Evolutionary conservation across 2,113 vertebrate species (phyloP), one percentile per base, ranked within the genome.

Genomic region (Chunga burmeisteri): DNA sequence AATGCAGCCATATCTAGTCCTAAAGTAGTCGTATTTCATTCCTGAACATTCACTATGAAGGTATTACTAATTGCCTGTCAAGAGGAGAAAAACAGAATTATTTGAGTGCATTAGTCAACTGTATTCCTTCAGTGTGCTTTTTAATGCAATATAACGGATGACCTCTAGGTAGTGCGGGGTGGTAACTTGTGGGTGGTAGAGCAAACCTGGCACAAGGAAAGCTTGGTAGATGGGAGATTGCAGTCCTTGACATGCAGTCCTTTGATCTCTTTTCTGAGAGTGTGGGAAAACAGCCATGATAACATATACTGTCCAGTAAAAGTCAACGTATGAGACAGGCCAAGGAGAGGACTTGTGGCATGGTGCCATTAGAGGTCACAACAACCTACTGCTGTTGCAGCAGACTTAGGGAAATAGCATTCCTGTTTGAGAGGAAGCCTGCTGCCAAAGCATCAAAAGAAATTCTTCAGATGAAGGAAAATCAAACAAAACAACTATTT

Each of bases 281-380:
- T 75, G 65, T 75, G 61, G 80, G 81, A 84, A 50, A 63, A 86
- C 9, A 81, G 44, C 1, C 2, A 27, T 52, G 63, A 36, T 67
- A 68, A 68, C 6, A 0, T 71, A 52, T 5, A 70, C 56, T 79
- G 86, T 75, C 70, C 88, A 81, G 68, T 55, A 78, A 67, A 83
- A 90, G 72, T 68, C 88, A 88, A 12, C 0, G 32, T 55, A n/a
- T 68, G 77, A 86, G 85, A 49, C 38, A 68, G 81, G 77, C 91
- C 81, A 87, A 94, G 95, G 80, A 92, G 93, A 94, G 49, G 44
- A 36, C 70, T 91, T 91, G 52, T 87, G 96, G 94, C 80, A 2
- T 27, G 52, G 42, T 86, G 89, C 97, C 96, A 79, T 97, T 49
- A 49, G 77, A 89, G 96, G 96, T 96, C 96, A 84, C 52, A 92